These are phyloP conservation scores for Brenthis hecate DNA, from an alignment of 2,888 invertebrate species.

Conservation along the genomic window DNA sequence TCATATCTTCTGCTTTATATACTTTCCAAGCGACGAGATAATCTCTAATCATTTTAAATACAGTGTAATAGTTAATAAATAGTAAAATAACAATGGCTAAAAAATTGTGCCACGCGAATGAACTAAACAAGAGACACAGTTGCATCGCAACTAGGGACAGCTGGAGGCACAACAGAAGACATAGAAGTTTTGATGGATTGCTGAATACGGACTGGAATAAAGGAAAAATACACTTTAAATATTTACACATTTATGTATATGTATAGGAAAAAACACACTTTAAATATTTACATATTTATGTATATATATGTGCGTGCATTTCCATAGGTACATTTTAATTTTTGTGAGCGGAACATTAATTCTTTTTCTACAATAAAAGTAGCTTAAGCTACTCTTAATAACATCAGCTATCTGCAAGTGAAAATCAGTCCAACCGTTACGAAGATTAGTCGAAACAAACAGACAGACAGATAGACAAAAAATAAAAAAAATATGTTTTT, in stretches of 20 bases:
- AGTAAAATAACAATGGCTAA: constrained; percentile 92
- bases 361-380: too few relatives aligned
- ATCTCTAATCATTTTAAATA: constrained; percentile 94
- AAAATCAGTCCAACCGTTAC: too few relatives aligned
- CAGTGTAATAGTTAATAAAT: constrained; percentile 94
- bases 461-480: too few relatives aligned
- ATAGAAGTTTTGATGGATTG: constrained; percentile 90
- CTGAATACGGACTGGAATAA: constrained; percentile 89
- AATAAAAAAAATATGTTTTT: too few relatives aligned
- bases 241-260: constrained; percentile 6
- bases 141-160: constrained; percentile 88
- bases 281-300: too few relatives aligned
- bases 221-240: background rate
- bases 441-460: too few relatives aligned
- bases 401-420: too few relatives aligned
- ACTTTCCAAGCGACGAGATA: constrained; percentile 92
- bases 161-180: constrained; percentile 88
- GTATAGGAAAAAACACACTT: too few relatives aligned
- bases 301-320: too few relatives aligned
- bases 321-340: too few relatives aligned
- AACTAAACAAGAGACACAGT: constrained; percentile 89
- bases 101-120: constrained; percentile 95
- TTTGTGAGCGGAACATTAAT: too few relatives aligned
- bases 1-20: constrained; percentile 87
- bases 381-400: too few relatives aligned